Percentiles rank a stretch among this genome's conserved stretches.
phyloP scores from a whole-genome alignment of 2,797 vertebrate genomes.

The Percopsis omiscomaycus region DNA sequence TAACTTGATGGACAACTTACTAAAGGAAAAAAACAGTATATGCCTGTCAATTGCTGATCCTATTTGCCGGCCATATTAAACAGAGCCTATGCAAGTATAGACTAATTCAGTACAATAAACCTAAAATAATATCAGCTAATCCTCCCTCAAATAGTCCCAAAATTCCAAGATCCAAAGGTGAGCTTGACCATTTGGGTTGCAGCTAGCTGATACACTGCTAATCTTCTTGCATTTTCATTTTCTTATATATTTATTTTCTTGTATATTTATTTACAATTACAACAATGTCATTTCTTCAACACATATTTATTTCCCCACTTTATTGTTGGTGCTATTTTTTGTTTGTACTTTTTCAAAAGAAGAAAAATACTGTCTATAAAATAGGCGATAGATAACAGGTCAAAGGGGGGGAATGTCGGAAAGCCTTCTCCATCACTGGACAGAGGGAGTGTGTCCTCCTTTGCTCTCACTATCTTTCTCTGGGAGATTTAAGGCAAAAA shows the following conservation, averaged over 20 bases:
- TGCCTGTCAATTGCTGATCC: neutral
- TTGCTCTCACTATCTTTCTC: constrained; percentile 24
- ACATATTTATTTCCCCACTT: neutral
- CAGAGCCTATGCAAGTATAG: constrained; percentile 25
- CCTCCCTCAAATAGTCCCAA: constrained; percentile 63
- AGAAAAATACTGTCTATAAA: neutral
- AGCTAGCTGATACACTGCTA: no score
- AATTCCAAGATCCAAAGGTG: constrained; percentile 22
- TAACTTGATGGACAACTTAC: neutral
- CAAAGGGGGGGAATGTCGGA: constrained; percentile 54
- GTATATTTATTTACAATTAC: neutral
- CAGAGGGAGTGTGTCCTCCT: constrained; percentile 28
- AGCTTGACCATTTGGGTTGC: no score
- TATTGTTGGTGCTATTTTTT: neutral
- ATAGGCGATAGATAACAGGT: neutral
- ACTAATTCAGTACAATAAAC: constrained; percentile 57
- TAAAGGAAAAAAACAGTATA: no score
- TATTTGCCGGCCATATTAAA: constrained; percentile 13
- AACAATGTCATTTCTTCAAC: neutral
- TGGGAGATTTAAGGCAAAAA: constrained; percentile 39
- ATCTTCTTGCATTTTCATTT: no score
- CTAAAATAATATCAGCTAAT: constrained; percentile 69
- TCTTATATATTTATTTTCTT: no score
- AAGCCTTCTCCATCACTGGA: constrained; percentile 56
- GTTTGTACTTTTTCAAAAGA: neutral